Evolutionary conservation across 2,888 invertebrate species (phyloP).

Genomic region (Achlya flavicornis): DNA sequence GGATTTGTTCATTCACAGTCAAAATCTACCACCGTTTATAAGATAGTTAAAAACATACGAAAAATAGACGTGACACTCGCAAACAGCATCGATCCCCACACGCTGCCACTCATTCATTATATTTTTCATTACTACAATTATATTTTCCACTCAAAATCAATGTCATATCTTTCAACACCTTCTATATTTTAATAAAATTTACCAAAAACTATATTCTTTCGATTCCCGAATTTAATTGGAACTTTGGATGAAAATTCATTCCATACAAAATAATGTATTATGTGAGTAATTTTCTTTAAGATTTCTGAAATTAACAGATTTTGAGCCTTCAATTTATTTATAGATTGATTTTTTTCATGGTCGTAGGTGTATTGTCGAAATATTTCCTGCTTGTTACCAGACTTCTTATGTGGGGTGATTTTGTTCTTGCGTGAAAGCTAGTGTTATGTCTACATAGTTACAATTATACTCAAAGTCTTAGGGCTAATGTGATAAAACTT

Average conservation of each 20-base stretch:
- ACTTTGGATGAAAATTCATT: not conserved
- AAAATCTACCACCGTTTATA: not conserved
- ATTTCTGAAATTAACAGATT: not conserved
- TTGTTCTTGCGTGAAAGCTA: slow-evolving; percentile 7
- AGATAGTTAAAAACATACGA: not conserved
- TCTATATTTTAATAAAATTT: not conserved
- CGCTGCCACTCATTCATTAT: not conserved
- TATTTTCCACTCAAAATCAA: not conserved
- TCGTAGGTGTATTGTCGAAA: not conserved
- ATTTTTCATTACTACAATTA: not conserved
- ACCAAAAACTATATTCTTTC: not conserved
- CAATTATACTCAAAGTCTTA: not conserved
- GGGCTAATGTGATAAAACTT: not conserved
- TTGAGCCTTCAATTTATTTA: not conserved
- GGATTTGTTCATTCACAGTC: not conserved
- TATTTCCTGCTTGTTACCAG: not conserved
- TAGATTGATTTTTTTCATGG: not conserved
- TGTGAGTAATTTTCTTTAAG: not conserved
- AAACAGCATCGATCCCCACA: slow-evolving; percentile 22
- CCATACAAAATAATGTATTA: not conserved
- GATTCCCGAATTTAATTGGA: not conserved
- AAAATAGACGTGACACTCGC: slow-evolving; percentile 28
- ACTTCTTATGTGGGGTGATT: not conserved
- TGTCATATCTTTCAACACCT: not conserved
- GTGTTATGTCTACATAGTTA: slow-evolving; percentile 11